Base-by-base conservation (phyloP, 2,888 invertebrate genomes). In the Tethea ocularis region DNA sequence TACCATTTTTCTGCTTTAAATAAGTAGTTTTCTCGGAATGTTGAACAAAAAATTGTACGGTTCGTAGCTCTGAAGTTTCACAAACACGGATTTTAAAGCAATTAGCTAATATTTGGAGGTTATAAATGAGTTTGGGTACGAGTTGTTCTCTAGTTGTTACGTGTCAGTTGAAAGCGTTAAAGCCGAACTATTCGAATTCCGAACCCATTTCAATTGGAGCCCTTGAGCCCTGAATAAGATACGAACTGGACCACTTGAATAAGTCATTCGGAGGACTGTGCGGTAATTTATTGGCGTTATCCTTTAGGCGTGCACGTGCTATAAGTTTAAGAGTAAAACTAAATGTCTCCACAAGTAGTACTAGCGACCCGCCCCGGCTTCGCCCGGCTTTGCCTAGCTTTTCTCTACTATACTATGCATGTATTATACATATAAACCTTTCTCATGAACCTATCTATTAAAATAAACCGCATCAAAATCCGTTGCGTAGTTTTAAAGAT, bases 121-220 rank as follows among this genome's bases (percentile, higher is more conserved):
- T 46, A 46, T 20, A 46, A 46, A 46, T 46, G 46, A 46, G 46
- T 46, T 46, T 46, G 46, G 46, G 20, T 46, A 20, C 10, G n/a
- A 46, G 46, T 46, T 46, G 20, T 20, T 46, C 46, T 46, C 1
- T 10, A 46, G 46, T 46, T 46, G 20, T 46, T 46, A 10, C 46
- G 46, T 46, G 46, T 46, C 46, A 20, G 46, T 10, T n/a, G 20
- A 7, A 46, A 46, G 20, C 46, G 46, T 46, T 41, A 17, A 17
- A 41, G 15, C 15, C 17, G 41, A 41, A 41, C 41, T 41, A 41
- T 41, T 46, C 20, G 46, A 46, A 46, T 46, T 46, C 46, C 41
- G 41, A 46, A 20, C 41, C 41, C 41, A 46, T 46, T 20, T 46
- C 41, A 46, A 20, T 46, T 13, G 41, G 10, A 46, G 20, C 41